These are phyloP conservation scores for Peromyscus aztecus DNA, from an alignment of 2,797 vertebrate species.

Conservation along the genomic window DNA sequence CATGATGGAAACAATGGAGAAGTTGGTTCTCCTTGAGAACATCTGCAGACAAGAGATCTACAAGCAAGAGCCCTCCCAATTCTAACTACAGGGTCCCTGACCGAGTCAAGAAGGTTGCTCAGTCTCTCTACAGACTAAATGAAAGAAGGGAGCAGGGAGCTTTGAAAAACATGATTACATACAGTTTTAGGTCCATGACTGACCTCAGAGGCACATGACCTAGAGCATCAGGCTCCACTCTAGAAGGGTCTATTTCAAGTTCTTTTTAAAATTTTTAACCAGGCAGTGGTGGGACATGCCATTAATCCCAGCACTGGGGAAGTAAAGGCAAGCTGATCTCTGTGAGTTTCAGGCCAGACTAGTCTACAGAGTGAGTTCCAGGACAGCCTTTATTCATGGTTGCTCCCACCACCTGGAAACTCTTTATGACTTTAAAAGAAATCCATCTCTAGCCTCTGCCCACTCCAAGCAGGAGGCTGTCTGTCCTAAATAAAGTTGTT, in stretches of 20 bases:
- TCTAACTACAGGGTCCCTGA: accelerated
- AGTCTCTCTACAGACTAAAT: neutral
- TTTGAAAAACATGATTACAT: neutral
- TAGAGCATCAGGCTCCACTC: accelerated
- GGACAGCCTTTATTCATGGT: no score
- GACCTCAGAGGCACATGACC: neutral
- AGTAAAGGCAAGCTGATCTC: neutral
- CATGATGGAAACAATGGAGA: neutral
- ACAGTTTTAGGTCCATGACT: neutral
- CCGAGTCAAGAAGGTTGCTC: neutral
- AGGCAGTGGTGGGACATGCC: neutral
- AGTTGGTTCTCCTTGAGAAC: neutral
- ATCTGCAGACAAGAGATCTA: neutral
- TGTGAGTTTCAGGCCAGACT: neutral
- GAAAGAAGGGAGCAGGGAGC: neutral
- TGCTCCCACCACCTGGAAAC: no score
- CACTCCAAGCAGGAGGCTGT: neutral
- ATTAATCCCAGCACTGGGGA: neutral
- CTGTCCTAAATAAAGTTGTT: neutral
- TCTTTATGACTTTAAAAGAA: neutral
- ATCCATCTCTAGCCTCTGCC: neutral
- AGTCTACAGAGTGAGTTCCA: no score
- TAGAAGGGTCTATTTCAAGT: neutral
- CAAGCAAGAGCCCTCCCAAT: neutral
- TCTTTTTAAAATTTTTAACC: no score